A percentile compares a stretch with the other conserved stretches of the same genome.
Evolutionary conservation across 1,140 invertebrate species (phyloP).

Genomic region (Ceratina japonica): DNA sequence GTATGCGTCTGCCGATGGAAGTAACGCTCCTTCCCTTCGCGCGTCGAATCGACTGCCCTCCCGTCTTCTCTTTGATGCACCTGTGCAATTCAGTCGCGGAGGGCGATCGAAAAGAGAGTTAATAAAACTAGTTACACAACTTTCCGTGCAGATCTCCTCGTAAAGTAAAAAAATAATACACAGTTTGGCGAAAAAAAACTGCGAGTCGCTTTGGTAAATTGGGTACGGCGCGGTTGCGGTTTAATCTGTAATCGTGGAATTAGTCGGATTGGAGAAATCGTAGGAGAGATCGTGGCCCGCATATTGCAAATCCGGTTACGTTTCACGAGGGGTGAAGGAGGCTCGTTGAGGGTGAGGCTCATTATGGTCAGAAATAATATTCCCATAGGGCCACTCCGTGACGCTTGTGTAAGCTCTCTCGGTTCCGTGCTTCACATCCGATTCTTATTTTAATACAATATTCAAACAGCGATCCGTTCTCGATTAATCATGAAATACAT

Average conservation of each 20-base stretch:
- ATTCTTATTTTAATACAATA: neutral
- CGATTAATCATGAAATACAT: neutral
- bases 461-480: neutral
- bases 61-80: neutral
- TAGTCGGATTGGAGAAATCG: conserved; percentile 12
- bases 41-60: neutral
- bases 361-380: conserved; percentile 49
- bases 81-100: too few species aligned
- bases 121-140: too few species aligned
- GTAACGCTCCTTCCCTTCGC: conserved; percentile 54
- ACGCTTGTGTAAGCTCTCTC: neutral
- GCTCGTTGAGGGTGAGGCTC: conserved; percentile 20
- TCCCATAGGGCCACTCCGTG: conserved; percentile 26
- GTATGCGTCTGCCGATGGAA: conserved; percentile 75
- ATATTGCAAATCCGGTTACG: conserved; percentile 48
- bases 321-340: conserved; percentile 9
- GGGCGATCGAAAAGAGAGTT: too few species aligned
- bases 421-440: neutral
- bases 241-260: conserved; percentile 31
- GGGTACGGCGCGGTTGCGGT: neutral
- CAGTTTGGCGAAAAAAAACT: too few species aligned
- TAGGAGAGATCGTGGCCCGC: conserved; percentile 27
- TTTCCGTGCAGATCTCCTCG: too few species aligned
- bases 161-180: too few species aligned
- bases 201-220: too few species aligned